These are phyloP conservation scores for Siniperca knerii DNA, from an alignment of 2,113 vertebrate species.

Conservation along the genomic window DNA sequence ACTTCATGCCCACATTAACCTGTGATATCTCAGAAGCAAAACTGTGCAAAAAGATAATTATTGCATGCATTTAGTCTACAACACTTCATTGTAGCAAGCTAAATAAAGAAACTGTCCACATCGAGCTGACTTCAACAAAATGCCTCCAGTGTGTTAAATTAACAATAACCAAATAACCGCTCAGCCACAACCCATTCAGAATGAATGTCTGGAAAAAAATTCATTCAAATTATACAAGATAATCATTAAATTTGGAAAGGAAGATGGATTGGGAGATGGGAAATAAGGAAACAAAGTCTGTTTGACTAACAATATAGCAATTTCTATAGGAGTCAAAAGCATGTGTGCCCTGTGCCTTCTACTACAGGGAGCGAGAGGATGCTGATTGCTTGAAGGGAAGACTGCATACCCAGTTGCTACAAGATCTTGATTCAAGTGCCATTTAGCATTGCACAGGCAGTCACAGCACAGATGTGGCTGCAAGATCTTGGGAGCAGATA, in stretches of 20 bases:
- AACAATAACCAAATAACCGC: conserved; percentile 46
- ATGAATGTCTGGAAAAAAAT: not conserved
- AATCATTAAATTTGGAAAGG: conserved; percentile 27
- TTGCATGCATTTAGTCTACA: conserved; percentile 9
- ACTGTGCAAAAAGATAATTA: not conserved
- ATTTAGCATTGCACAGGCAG: conserved; percentile 68
- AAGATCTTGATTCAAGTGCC: conserved; percentile 63
- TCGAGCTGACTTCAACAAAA: conserved; percentile 42
- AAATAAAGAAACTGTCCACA: conserved; percentile 30
- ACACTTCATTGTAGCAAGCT: conserved; percentile 36
- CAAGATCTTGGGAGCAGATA: conserved; percentile 54
- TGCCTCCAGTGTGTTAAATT: conserved; percentile 37
- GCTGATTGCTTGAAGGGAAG: conserved; percentile 45
- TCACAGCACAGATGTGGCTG: conserved; percentile 25
- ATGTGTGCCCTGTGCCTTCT: conserved; percentile 26
- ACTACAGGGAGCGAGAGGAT: conserved; percentile 31
- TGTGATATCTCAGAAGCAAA: not conserved
- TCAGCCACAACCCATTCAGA: not conserved
- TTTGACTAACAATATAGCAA: conserved; percentile 11
- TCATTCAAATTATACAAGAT: conserved; percentile 33
- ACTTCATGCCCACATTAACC: not conserved
- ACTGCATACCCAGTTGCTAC: conserved; percentile 50
- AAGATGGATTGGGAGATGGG: conserved; percentile 5
- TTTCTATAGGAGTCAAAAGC: conserved; percentile 16
- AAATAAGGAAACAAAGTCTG: conserved; percentile 6